Conservation (phyloP, 2,888 invertebrate species). For the Tinea semifulvella region DNA sequence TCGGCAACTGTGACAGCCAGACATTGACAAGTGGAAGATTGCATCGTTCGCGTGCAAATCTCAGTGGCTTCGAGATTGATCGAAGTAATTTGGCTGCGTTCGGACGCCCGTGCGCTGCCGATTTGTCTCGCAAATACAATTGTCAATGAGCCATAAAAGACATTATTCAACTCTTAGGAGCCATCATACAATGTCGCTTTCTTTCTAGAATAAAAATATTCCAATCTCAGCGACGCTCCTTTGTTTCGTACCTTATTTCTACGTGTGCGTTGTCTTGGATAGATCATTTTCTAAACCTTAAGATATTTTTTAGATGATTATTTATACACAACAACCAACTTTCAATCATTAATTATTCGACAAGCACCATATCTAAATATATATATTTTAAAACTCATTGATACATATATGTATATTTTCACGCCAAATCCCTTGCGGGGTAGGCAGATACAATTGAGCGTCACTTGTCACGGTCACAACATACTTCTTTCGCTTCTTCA, state of each 20-base stretch:
- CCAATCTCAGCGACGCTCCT: slow-evolving; percentile 14
- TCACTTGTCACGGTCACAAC: too few relatives aligned
- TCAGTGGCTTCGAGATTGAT: slow-evolving; percentile 46
- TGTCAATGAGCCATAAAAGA: slow-evolving; percentile 35
- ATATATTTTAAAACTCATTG: too few relatives aligned
- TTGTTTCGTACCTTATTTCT: slow-evolving; percentile 10
- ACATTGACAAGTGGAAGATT: slow-evolving; percentile 60
- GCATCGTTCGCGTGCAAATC: slow-evolving; percentile 45
- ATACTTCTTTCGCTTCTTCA: too few relatives aligned
- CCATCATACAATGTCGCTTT: slow-evolving; percentile 26
- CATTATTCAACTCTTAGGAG: slow-evolving; percentile 32
- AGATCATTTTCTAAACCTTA: too few relatives aligned
- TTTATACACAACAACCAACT: too few relatives aligned
- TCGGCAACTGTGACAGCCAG: slow-evolving; percentile 18
- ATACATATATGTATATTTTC: too few relatives aligned
- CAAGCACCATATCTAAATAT: too few relatives aligned
- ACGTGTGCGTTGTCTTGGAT: too few relatives aligned
- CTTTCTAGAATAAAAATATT: slow-evolving; percentile 17
- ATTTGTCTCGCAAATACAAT: slow-evolving; percentile 36
- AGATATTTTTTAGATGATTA: too few relatives aligned
- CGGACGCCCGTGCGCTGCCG: slow-evolving; percentile 30
- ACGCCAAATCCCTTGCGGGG: too few relatives aligned
- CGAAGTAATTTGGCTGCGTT: slow-evolving; percentile 49
- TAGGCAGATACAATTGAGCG: too few relatives aligned
- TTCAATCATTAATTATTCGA: too few relatives aligned